These are phyloP conservation scores for Drosophila atroscutellata DNA, from an alignment of 2,888 invertebrate species.

Conservation along the genomic window DNA sequence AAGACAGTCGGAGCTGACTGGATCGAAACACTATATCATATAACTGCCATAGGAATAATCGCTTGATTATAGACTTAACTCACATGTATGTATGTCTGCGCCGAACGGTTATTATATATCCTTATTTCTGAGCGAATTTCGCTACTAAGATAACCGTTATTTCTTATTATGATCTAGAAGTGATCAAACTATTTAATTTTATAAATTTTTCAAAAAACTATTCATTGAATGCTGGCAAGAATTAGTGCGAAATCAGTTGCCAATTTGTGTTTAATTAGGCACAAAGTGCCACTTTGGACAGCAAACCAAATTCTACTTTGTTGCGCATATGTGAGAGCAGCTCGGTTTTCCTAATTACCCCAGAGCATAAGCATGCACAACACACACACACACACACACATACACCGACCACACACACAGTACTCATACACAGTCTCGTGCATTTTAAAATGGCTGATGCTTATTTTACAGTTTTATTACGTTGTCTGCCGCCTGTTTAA, in stretches of 20 bases:
- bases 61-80: not conserved
- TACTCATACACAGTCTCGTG: not conserved
- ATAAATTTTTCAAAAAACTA: no score
- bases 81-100: not conserved
- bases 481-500: slow-evolving; percentile 29
- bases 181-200: no score
- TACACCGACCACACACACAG: slow-evolving; percentile 8
- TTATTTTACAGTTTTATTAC: slow-evolving; percentile 43
- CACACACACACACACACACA: not conserved
- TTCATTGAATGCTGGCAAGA: no score
- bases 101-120: no score
- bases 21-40: no score
- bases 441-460: slow-evolving; percentile 34
- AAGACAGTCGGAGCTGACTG: not conserved
- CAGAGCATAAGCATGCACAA: slow-evolving; percentile 31
- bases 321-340: slow-evolving; percentile 9
- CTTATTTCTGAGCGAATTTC: no score
- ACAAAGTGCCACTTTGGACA: not conserved
- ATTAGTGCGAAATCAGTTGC: not conserved
- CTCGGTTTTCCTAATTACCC: slow-evolving; percentile 38
- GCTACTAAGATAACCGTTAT: no score
- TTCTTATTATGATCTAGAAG: no score
- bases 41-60: no score
- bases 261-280: not conserved
- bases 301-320: not conserved